Percentiles rank a stretch among this genome's conserved stretches.
Evolutionary conservation across 2,113 vertebrate genomes (phyloP).

Genomic region (Brienomyrus longianalis): DNA sequence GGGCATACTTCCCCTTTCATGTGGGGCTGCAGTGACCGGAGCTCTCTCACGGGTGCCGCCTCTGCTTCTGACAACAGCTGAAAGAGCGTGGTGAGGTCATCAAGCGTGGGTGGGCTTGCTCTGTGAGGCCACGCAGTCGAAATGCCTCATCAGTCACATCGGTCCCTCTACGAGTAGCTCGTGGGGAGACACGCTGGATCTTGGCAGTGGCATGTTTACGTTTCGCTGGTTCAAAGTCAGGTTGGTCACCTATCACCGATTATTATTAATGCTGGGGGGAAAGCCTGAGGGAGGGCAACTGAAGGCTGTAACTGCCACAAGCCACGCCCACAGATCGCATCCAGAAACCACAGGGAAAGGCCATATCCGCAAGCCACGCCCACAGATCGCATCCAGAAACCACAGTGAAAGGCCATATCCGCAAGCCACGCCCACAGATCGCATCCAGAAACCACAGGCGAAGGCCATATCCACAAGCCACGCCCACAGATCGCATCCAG

Average conservation of each 20-base stretch:
- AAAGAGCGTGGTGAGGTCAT: neutral
- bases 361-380: neutral
- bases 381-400: neutral
- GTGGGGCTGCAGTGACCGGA: neutral
- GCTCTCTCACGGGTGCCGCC: neutral
- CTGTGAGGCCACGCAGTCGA: neutral
- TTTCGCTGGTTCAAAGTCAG: neutral
- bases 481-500: neutral
- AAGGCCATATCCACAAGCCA: neutral
- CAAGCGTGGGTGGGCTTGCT: neutral
- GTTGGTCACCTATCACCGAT: neutral
- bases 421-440: neutral
- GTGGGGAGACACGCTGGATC: neutral
- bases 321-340: neutral
- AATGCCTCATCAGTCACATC: neutral
- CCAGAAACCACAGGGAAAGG: neutral
- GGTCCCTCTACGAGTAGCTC: neutral
- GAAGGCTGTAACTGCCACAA: neutral
- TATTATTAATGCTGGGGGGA: neutral
- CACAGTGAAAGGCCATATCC: neutral
- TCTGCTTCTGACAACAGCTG: neutral
- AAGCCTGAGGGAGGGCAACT: neutral
- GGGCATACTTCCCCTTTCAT: constrained; percentile 14
- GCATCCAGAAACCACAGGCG: too few species aligned
- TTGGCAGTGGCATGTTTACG: neutral